Evolutionary conservation across 2,888 invertebrate genomes (phyloP).

Genomic region (Tinea pellionella): DNA sequence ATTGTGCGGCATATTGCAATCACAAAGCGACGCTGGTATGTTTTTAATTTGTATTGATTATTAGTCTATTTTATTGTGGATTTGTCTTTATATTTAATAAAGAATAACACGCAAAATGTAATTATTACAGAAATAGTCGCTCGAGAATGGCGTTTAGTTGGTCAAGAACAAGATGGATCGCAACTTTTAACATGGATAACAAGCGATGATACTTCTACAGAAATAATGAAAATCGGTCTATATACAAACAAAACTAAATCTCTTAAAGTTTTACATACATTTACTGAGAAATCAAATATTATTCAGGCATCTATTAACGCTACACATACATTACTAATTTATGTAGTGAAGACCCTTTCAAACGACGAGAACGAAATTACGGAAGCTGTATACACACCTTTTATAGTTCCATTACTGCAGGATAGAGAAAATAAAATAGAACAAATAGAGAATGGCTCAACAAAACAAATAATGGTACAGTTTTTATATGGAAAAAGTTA

Average conservation of each 20-base stretch:
- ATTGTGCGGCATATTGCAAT: slow-evolving; percentile 65
- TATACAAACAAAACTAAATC: slow-evolving; percentile 72
- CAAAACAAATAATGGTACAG: slow-evolving; percentile 82
- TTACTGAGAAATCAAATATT: slow-evolving; percentile 73
- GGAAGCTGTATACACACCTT: slow-evolving; percentile 70
- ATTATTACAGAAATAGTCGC: slow-evolving; percentile 68
- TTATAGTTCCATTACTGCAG: slow-evolving; percentile 69
- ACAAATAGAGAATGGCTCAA: slow-evolving; percentile 63
- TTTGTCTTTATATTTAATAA: neutral
- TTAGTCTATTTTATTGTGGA: neutral
- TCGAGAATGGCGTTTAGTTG: slow-evolving; percentile 82
- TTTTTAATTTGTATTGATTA: slow-evolving; percentile 19
- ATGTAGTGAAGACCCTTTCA: slow-evolving; percentile 71
- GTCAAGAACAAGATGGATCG: slow-evolving; percentile 83
- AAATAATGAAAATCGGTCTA: slow-evolving; percentile 65
- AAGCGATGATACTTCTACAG: slow-evolving; percentile 29
- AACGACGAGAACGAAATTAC: slow-evolving; percentile 33
- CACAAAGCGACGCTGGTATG: slow-evolving; percentile 59
- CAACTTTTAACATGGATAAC: slow-evolving; percentile 77
- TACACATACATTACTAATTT: slow-evolving; percentile 74
- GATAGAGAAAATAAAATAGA: slow-evolving; percentile 41
- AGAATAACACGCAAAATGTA: neutral
- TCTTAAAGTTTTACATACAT: slow-evolving; percentile 71
- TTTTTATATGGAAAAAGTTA: slow-evolving; percentile 76
- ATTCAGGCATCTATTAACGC: slow-evolving; percentile 85